These are phyloP conservation scores for Dicrurus megarhynchus DNA, from an alignment of 2,113 vertebrate species.

Conservation along the genomic window DNA sequence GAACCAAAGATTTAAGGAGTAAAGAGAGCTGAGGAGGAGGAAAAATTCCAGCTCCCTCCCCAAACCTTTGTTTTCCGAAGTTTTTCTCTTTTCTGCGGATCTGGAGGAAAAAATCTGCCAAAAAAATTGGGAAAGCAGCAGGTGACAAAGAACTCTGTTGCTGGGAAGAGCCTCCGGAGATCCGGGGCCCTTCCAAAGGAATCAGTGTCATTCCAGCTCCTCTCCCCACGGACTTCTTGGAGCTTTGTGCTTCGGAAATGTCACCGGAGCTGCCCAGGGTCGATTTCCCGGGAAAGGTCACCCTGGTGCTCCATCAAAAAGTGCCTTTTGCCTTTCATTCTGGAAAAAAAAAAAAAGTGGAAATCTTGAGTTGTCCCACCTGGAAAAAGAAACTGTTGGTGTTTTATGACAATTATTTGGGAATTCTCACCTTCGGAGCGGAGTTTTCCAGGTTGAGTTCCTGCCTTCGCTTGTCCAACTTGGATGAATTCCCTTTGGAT, in stretches of 20 bases:
- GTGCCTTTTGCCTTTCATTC: background rate
- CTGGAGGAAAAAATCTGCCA: background rate
- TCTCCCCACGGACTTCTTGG: background rate
- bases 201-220: background rate
- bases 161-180: background rate
- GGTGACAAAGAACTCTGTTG: background rate
- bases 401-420: background rate
- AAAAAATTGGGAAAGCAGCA: background rate
- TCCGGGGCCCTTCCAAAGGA: background rate
- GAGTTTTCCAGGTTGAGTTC: background rate
- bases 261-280: background rate
- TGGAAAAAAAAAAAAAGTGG: background rate
- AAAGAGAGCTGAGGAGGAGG: rapidly evolving
- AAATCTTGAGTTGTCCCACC: too few species aligned
- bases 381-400: background rate
- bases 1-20: background rate
- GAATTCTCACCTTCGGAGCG: rapidly evolving
- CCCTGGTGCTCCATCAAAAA: background rate
- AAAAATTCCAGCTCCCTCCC: background rate
- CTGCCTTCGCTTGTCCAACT: too few species aligned
- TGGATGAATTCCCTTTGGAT: background rate
- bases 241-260: background rate
- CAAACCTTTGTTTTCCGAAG: background rate
- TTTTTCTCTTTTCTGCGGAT: background rate
- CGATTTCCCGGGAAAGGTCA: background rate